These are phyloP conservation scores for Hemicentrotus pulcherrimus DNA, from an alignment of 35 echinoderm and acorn worm genomes.

Conservation along the genomic window DNA sequence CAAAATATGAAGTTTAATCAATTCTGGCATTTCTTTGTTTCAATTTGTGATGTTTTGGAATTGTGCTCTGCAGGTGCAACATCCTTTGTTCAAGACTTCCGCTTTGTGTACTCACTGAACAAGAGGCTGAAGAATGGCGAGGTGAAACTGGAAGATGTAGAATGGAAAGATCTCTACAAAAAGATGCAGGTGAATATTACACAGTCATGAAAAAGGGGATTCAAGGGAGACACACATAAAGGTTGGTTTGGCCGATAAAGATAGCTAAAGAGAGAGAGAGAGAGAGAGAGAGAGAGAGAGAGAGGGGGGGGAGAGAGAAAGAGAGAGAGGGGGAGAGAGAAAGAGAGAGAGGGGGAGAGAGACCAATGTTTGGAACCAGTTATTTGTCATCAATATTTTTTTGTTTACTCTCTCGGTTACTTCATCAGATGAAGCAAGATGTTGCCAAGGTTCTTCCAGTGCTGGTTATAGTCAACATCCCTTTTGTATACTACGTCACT, in stretches of 20 bases:
- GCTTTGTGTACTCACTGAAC: slow-evolving; percentile 37
- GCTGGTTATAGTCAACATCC: slow-evolving; percentile 44
- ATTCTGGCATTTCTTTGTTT: neutral
- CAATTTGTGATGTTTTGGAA: neutral
- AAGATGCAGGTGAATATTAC: slow-evolving; percentile 12
- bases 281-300: neutral
- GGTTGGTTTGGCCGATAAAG: too few relatives aligned
- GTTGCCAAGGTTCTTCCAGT: slow-evolving; percentile 33
- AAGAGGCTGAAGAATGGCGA: slow-evolving; percentile 22
- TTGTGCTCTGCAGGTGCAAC: slow-evolving; percentile 27
- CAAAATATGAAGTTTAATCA: neutral
- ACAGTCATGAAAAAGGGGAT: neutral
- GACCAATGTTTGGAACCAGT: neutral
- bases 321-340: neutral
- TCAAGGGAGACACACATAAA: neutral
- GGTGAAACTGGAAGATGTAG: slow-evolving; percentile 4
- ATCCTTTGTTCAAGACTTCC: slow-evolving; percentile 40
- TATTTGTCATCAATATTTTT: neutral
- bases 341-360: neutral
- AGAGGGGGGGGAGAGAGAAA: neutral
- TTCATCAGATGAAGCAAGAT: slow-evolving; percentile 45
- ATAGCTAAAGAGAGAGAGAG: neutral
- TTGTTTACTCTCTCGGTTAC: neutral
- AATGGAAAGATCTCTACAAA: slow-evolving; percentile 46
- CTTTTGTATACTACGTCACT: slow-evolving; percentile 47